Base-by-base conservation (phyloP, 2,113 vertebrate genomes). In the Coregonus clupeaformis region DNA sequence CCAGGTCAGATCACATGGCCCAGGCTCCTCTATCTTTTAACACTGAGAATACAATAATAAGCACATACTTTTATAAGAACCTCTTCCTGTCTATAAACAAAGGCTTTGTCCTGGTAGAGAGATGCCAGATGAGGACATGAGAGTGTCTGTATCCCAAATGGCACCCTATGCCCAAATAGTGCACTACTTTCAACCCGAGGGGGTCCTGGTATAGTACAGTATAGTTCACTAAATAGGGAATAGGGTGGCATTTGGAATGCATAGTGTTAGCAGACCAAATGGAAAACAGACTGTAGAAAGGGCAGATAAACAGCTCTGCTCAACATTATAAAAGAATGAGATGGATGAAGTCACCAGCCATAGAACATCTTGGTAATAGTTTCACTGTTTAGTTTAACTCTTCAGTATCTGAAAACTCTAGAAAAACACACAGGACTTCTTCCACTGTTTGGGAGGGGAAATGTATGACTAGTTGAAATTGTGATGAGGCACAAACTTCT, bases 221-320 rank as follows among this genome's bases (percentile, higher is more conserved):
- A 59, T n/a, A 59, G 55, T 5, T 1, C 14, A 14, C 55, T 59
- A 4, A 59, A 27, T 27, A 27, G 27, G 55, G 20, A 63, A 69
- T 3, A 45, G 55, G 22, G 42, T 24, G 36, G 1, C 27, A 27
- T 27, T 45, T 45, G 5, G 5, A 45, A 11, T 14, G 5, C 9
- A n/a, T 45, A 45, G 5, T 45, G 42, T 45, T 45, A 78, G 85
- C 74, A 69, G 71, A 84, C 76, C 74, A 87, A 90, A 91, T 90
- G 83, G 78, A 82, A 89, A 90, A 81, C 90, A 92, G 89, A 80
- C 82, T 78, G 77, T 72, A 59, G n/a, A n/a, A n/a, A n/a, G n/a
- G n/a, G n/a, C n/a, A n/a, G 74, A 79, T 87, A 89, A 89, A 88
- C 82, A 76, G 75, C 72, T 14, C 42, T 32, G 66, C 6, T 32